Conservation (phyloP, 2,113 vertebrate species). For the Ceyx margarethae region DNA sequence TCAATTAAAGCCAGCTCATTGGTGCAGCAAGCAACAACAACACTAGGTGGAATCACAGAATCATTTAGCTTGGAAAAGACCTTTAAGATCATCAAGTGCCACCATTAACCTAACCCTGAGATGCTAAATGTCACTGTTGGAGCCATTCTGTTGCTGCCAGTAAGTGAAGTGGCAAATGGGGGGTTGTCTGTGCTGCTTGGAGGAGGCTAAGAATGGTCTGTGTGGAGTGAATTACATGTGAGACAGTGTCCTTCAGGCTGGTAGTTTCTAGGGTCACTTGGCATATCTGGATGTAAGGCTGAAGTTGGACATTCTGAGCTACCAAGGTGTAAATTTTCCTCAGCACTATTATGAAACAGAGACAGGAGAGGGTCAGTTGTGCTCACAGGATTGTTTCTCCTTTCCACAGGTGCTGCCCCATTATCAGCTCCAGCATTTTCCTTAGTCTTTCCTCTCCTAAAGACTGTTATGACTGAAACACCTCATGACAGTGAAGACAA, state of each 20-base stretch:
- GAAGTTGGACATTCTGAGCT: not conserved
- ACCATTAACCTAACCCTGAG: not conserved
- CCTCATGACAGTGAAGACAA: constrained; percentile 81
- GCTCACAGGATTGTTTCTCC: not conserved
- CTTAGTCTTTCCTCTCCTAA: constrained; percentile 92
- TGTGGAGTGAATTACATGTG: no score
- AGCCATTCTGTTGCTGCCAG: not conserved
- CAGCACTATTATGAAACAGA: not conserved
- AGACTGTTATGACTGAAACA: constrained; percentile 84
- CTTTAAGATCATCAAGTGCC: not conserved
- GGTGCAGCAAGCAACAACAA: not conserved
- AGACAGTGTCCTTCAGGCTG: not conserved
- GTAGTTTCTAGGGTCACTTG: not conserved
- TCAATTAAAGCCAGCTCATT: not conserved
- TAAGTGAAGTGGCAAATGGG: not conserved
- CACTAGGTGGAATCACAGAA: not conserved
- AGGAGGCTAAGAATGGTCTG: not conserved
- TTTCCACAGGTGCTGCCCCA: constrained; percentile 62
- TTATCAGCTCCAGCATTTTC: constrained; percentile 82
- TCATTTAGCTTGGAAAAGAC: not conserved
- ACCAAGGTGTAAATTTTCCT: not conserved
- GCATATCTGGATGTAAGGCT: not conserved
- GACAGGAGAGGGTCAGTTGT: not conserved
- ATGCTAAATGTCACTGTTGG: not conserved
- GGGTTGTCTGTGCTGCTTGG: not conserved